A percentile compares a stretch with the other conserved stretches of the same genome.
These are phyloP conservation scores for Hymenopus coronatus DNA, from an alignment of 2,888 invertebrate species.

Conservation along the genomic window DNA sequence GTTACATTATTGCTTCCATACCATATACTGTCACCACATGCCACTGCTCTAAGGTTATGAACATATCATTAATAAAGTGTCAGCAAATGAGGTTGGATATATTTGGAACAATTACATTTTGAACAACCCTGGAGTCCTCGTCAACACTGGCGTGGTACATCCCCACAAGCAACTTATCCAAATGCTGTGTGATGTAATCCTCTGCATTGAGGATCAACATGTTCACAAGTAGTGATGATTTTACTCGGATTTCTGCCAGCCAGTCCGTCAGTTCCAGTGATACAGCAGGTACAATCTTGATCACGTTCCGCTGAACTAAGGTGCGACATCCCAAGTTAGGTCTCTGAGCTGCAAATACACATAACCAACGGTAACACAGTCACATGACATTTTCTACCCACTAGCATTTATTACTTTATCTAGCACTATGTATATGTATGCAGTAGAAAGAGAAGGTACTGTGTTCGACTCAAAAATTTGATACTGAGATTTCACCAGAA, in stretches of 20 bases:
- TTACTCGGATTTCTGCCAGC: slow-evolving; percentile 66
- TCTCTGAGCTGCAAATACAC: slow-evolving; percentile 55
- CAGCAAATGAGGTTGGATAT: too few relatives aligned
- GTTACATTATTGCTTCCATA: too few relatives aligned
- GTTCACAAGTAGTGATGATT: slow-evolving; percentile 72
- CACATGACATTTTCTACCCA: background rate
- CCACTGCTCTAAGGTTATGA: too few relatives aligned
- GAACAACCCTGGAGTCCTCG: slow-evolving; percentile 61
- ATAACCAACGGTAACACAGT: background rate
- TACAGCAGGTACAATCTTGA: slow-evolving; percentile 71
- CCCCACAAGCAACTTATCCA: slow-evolving; percentile 57
- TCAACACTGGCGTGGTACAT: slow-evolving; percentile 64
- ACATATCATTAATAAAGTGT: too few relatives aligned
- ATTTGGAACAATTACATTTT: slow-evolving; percentile 51
- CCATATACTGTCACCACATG: too few relatives aligned
- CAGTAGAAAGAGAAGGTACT: too few relatives aligned
- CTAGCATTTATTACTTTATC: too few relatives aligned
- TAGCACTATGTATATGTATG: too few relatives aligned
- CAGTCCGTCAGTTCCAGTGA: slow-evolving; percentile 72
- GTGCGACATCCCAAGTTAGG: slow-evolving; percentile 85
- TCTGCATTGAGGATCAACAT: slow-evolving; percentile 71
- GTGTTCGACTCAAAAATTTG: too few relatives aligned
- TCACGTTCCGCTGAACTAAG: slow-evolving; percentile 71
- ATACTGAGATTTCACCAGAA: too few relatives aligned
- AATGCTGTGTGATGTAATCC: slow-evolving; percentile 66